Evolutionary conservation across 2,797 vertebrate species (phyloP), one percentile per base, ranked within the genome.

Genomic region (Urophycis tenuis): DNA sequence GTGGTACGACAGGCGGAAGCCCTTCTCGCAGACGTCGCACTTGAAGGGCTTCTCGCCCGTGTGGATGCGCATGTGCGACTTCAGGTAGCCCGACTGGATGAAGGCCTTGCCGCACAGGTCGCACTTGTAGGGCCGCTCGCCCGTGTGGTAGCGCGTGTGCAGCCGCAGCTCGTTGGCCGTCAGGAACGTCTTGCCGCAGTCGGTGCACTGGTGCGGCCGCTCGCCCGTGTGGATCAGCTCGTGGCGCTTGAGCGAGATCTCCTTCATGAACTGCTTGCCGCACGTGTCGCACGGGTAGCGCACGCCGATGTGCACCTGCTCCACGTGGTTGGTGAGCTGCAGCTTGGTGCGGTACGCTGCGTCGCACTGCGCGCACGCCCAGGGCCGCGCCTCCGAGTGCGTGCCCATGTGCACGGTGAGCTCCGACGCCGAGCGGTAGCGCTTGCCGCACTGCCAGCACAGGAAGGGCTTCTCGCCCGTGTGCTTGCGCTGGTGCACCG

Each of bases 11-110:
- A 92, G 8, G 39, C 91, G 60, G 82, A 92, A 92, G 74, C 86
- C 83, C 80, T 91, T 92, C 2, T 89, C 87, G 6, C 91, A 92
- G 1, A 92, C 25, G 81, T 90, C 89, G 4, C 92, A 92, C 34
- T 87, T 90, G 7, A 91, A 92, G 0, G 92, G 92, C 80, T 92
- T 92, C 85, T 92, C 92, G 2, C 92, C 91, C 0, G 91, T 92
- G 89, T 92, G 92, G 80, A 92, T 92, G 79, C 91, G 90, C 91
- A 89, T 90, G 89, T 92, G 92, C 0, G 91, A 91, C 81, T 92
- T 92, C 41, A 92, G 73, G 14, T 92, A 92, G 1, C 92, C 92
- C 0, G 90, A 92, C 86, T 92, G 92, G 45, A 92, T 92, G 87
- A 92, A 92, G 67, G 90, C 91, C 17, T 92, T 92, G 5, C 89